A percentile compares a stretch with the other conserved stretches of the same genome.
phyloP scores from a whole-genome alignment of 37 sponge, comb jelly and placozoan genomes.

The Beroe forskalii region DNA sequence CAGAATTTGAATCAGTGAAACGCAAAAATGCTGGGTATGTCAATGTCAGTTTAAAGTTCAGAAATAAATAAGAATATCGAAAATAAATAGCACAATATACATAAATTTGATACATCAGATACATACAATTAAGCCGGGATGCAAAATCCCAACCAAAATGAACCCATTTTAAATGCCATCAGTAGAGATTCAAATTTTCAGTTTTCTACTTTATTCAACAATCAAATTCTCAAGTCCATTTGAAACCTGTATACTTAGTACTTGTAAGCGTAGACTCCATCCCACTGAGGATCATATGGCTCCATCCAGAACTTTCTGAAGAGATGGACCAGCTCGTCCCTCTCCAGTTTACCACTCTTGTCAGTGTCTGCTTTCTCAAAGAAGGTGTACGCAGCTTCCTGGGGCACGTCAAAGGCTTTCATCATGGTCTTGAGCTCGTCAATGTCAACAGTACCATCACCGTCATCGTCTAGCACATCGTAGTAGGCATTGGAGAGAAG shows the following conservation, averaged over 20 bases:
- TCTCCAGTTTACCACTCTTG: constrained; percentile 55
- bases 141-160: too few species aligned
- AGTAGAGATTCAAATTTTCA: too few species aligned
- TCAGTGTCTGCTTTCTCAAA: constrained; percentile 38
- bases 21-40: too few species aligned
- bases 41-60: too few species aligned
- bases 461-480: constrained; percentile 56
- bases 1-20: neutral
- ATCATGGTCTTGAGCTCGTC: constrained; percentile 60
- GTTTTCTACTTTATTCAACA: too few species aligned
- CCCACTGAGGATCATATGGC: constrained; percentile 37
- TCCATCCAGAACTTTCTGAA: constrained; percentile 63
- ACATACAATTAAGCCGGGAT: too few species aligned
- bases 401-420: constrained; percentile 57
- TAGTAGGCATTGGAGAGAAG: constrained; percentile 51
- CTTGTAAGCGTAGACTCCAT: neutral
- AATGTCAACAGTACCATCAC: constrained; percentile 48
- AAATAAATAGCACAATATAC: too few species aligned
- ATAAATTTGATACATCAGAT: too few species aligned
- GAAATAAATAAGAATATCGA: too few species aligned
- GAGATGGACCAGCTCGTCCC: constrained; percentile 51
- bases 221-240: too few species aligned
- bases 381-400: constrained; percentile 59
- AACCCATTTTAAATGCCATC: too few species aligned
- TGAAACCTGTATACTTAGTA: too few species aligned